phyloP scores from a whole-genome alignment of 2,888 invertebrate genomes.

The Andrena fulva region DNA sequence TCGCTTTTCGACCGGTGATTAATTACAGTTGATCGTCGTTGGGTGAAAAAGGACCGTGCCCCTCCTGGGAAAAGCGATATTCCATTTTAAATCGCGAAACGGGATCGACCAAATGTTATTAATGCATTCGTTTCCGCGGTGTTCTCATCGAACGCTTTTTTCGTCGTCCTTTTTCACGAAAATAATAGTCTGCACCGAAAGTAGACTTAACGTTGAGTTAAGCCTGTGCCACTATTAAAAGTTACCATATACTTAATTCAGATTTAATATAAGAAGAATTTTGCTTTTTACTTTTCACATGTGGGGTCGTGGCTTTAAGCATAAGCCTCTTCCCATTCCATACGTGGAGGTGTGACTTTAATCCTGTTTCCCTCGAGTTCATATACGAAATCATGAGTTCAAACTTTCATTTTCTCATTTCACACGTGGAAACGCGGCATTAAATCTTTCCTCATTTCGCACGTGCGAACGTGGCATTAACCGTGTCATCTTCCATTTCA shows the following conservation, averaged over 20 bases:
- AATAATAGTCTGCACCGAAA: not conserved
- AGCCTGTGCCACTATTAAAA: too few species aligned
- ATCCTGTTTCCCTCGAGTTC: too few species aligned
- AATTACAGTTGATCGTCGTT: not conserved
- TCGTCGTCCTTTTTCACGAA: not conserved
- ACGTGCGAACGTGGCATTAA: not conserved
- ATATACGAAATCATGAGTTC: not conserved
- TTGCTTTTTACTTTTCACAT: too few species aligned
- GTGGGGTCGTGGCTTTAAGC: too few species aligned
- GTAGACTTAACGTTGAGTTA: not conserved
- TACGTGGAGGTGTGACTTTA: too few species aligned
- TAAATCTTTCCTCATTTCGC: not conserved
- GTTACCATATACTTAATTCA: too few species aligned
- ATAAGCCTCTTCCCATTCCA: too few species aligned
- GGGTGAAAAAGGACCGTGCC: not conserved
- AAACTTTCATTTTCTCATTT: not conserved
- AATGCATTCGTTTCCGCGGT: not conserved
- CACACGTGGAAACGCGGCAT: not conserved
- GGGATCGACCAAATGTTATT: not conserved
- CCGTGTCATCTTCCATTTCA: not conserved
- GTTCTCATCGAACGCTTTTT: not conserved
- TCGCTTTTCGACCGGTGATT: constrained; percentile 26
- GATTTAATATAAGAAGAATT: too few species aligned
- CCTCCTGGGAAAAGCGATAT: not conserved
- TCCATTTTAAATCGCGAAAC: constrained; percentile 5